These are phyloP conservation scores for Actenoides lindsayi DNA, from an alignment of 2,113 vertebrate genomes.

Conservation along the genomic window DNA sequence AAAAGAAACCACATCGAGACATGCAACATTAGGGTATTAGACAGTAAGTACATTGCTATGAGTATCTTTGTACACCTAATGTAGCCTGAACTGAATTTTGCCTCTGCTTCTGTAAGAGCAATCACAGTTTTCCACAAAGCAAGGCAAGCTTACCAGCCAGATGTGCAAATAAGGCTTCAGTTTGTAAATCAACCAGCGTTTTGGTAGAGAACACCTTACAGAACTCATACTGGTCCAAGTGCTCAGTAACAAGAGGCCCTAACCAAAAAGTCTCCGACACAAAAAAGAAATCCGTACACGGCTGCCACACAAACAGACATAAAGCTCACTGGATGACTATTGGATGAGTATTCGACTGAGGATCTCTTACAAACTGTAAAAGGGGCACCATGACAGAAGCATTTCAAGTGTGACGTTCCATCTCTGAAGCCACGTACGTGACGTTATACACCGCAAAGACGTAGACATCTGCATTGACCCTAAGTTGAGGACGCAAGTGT, in stretches of 20 bases:
- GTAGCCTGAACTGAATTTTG: conserved; percentile 60
- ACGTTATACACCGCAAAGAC: not conserved
- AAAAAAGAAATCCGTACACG: not conserved
- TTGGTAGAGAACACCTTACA: conserved; percentile 28
- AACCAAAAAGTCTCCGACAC: conserved; percentile 50
- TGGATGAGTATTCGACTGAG: not conserved
- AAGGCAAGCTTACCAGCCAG: conserved; percentile 58
- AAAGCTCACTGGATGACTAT: not conserved
- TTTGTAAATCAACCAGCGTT: conserved; percentile 22
- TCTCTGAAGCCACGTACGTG: not conserved
- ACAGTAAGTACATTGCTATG: conserved; percentile 82
- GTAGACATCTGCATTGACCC: not conserved
- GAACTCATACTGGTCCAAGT: conserved; percentile 12
- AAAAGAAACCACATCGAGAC: conserved; percentile 88
- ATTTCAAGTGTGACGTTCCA: not conserved
- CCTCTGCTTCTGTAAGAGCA: conserved; percentile 51
- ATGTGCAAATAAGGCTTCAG: conserved; percentile 65
- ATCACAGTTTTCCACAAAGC: conserved; percentile 51
- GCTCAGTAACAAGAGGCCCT: conserved; percentile 55
- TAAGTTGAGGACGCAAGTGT: not conserved
- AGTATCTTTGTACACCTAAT: conserved; percentile 68
- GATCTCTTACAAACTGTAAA: not conserved
- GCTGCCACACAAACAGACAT: conserved; percentile 21
- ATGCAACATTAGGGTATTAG: conserved; percentile 91
- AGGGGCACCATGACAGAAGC: not conserved